Conservation (phyloP, 1,140 invertebrate genomes). For the Copidosoma floridanum region DNA sequence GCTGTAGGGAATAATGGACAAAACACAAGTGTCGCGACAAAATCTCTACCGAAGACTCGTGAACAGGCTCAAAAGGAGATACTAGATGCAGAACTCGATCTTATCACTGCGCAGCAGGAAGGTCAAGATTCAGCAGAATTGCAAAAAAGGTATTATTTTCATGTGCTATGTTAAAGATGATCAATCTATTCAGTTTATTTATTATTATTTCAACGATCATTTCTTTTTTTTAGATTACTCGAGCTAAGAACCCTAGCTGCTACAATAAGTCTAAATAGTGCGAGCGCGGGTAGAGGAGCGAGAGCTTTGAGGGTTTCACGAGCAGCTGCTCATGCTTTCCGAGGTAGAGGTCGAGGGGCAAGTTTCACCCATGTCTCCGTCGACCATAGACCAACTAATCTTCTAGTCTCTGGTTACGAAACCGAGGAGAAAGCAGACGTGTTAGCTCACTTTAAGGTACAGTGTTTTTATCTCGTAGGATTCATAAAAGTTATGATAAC, state of each 20-base stretch:
- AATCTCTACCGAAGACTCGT: slow-evolving; percentile 52
- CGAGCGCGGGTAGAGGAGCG: slow-evolving; percentile 32
- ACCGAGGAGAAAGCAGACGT: slow-evolving; percentile 69
- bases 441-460: slow-evolving; percentile 71
- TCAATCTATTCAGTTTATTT: no score
- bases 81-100: slow-evolving; percentile 82
- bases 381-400: slow-evolving; percentile 77
- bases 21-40: slow-evolving; percentile 23
- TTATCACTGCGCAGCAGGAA: slow-evolving; percentile 80
- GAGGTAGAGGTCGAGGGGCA: slow-evolving; percentile 43
- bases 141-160: slow-evolving; percentile 57
- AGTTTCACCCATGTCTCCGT: slow-evolving; percentile 65
- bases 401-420: slow-evolving; percentile 77
- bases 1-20: slow-evolving; percentile 54
- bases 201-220: no score
- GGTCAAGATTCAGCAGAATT: slow-evolving; percentile 74
- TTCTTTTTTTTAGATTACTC: slow-evolving; percentile 54
- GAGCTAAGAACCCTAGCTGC: slow-evolving; percentile 70
- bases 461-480: slow-evolving; percentile 29
- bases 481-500: no score
- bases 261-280: slow-evolving; percentile 44
- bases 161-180: no score
- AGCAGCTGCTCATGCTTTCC: slow-evolving; percentile 41
- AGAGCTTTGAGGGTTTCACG: slow-evolving; percentile 40
- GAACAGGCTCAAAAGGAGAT: slow-evolving; percentile 79